Base-by-base conservation (phyloP, 2,888 invertebrate species). In the Kuschelorhynchus macadamiae region DNA sequence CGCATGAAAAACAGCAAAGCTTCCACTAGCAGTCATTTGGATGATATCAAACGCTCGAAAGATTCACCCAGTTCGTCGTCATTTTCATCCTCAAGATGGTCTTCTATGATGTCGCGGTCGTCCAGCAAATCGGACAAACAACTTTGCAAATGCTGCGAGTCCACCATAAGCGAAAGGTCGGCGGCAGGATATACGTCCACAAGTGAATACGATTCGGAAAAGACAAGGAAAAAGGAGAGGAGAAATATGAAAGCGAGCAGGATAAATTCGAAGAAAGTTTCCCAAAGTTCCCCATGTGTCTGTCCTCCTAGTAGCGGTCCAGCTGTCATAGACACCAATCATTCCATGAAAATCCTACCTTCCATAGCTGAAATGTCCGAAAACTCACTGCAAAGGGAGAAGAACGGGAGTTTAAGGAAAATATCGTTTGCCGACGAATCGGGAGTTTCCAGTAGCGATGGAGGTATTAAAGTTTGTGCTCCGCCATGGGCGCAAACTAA, bases 301-400 rank as follows among this genome's bases (percentile, higher is more conserved):
- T 71, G 70, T 17, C 42, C 56, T 21, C 17, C 52, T 4, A 49
- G 44, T 25, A 60, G 74, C 47, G 64, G 63, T n/a, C 74, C 74
- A 7, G 76, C 78, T 0, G 52, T 72, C 2, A 73, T 78, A 9
- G 78, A 77, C 17, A 70, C 76, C 1, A 74, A 74, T 32, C 71
- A 74, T 1, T 74, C 77, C 0, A 72, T 75, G 73, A 77, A 76
- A 64, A 56, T 72, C 9, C 47, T 79, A 9, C 76, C 78, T 0
- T 76, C 77, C 0, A 76, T 78, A 12, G 74, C 72, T 4, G 78
- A 78, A 68, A 74, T 77, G 39, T 73, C 77, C 1, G 79, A 79
- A 61, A 42, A 71, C 3, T 75, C 75, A 0, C 25, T 69, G 4
- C 12, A 36, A 33, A 64, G 55, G 30, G 63, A 63, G 0, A 50